Conservation (phyloP, 2,797 vertebrate species). For the Smutsia temminckii region DNA sequence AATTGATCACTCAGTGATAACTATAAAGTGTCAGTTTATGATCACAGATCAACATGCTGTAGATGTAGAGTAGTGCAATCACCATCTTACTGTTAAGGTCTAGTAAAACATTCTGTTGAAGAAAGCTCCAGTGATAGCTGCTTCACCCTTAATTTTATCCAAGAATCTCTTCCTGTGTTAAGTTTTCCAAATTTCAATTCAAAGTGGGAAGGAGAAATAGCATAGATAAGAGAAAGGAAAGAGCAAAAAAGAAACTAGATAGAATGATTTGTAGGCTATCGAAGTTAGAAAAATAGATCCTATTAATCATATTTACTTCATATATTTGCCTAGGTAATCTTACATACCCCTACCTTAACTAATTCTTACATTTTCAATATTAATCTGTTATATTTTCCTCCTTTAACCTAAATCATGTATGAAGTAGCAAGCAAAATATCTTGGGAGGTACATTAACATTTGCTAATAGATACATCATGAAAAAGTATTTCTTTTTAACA, state of each 20-base stretch:
- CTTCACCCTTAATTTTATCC: neutral
- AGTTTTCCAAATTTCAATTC: neutral
- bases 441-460: slow-evolving; percentile 54
- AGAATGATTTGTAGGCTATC: neutral
- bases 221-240: neutral
- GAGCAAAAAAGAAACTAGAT: neutral
- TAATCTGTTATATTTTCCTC: slow-evolving; percentile 23
- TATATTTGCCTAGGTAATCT: neutral
- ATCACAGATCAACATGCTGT: neutral
- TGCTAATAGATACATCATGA: slow-evolving; percentile 56
- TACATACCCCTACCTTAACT: neutral
- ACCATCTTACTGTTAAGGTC: neutral
- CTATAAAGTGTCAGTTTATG: neutral
- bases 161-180: neutral
- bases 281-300: neutral
- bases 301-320: neutral
- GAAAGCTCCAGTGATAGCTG: neutral
- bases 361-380: slow-evolving; percentile 40
- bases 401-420: slow-evolving; percentile 20
- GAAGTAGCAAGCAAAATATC: slow-evolving; percentile 58
- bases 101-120: neutral
- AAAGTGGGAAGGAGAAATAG: neutral
- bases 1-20: slow-evolving; percentile 21
- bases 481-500: slow-evolving; percentile 59
- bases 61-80: neutral